These are phyloP conservation scores for Drosophila mojavensis DNA, from an alignment of 1,140 invertebrate genomes.

Conservation along the genomic window DNA sequence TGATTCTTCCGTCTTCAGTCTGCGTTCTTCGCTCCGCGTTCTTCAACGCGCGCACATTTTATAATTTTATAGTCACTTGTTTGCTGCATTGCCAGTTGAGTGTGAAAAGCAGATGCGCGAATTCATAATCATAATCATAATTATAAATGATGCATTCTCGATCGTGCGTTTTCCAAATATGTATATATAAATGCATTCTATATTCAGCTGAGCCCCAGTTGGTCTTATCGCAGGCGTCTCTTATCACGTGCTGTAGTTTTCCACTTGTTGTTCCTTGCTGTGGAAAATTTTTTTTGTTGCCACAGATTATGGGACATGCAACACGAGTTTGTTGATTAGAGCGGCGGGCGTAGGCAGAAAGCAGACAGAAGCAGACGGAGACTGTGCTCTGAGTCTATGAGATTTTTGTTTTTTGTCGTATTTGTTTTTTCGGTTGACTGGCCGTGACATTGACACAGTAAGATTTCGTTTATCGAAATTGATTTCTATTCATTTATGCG, in stretches of 20 bases:
- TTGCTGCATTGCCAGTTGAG: conserved; percentile 54
- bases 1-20: conserved; percentile 10
- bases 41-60: conserved; percentile 2
- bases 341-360: no score
- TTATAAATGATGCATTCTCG: neutral
- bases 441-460: conserved; percentile 76
- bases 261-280: conserved; percentile 56
- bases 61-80: conserved; percentile 21
- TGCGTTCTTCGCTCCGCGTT: neutral
- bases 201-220: conserved; percentile 3
- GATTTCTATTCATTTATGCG: conserved; percentile 69
- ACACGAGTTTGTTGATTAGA: neutral
- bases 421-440: conserved; percentile 51
- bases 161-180: conserved; percentile 23
- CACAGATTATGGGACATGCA: conserved; percentile 22
- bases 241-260: conserved; percentile 81
- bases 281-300: conserved; percentile 65
- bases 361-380: neutral
- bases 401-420: neutral
- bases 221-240: conserved; percentile 49
- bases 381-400: neutral
- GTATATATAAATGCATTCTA: conserved; percentile 1
- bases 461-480: conserved; percentile 34
- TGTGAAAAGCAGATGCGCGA: conserved; percentile 34
- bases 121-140: conserved; percentile 22